Evolutionary conservation across 2,888 invertebrate species (phyloP).

Genomic region (Sipunculus nudus): DNA sequence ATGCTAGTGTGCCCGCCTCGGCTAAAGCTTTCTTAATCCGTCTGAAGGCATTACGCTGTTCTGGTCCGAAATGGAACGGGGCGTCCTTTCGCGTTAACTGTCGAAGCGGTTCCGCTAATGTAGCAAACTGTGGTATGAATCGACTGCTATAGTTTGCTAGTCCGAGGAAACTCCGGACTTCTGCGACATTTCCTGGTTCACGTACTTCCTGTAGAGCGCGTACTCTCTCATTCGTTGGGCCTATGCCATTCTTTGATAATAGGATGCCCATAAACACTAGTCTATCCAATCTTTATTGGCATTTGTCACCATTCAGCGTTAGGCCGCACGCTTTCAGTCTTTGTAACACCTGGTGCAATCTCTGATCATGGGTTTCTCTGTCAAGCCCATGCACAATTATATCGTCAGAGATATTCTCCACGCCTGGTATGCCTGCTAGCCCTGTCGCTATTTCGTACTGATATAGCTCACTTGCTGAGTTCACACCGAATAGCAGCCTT

Average conservation of each 20-base stretch:
- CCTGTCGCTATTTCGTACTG: not conserved
- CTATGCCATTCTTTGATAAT: not conserved
- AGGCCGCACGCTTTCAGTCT: no score
- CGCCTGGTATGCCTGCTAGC: not conserved
- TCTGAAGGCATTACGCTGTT: not conserved
- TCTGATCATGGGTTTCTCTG: not conserved
- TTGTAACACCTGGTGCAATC: not conserved
- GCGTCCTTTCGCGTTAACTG: not conserved
- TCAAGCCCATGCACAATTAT: not conserved
- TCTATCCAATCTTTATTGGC: no score
- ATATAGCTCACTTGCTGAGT: not conserved
- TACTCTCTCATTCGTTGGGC: not conserved
- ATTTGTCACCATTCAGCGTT: no score
- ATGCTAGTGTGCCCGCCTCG: not conserved
- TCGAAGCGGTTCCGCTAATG: not conserved
- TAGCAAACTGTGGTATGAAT: constrained; percentile 2
- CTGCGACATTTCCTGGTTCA: not conserved
- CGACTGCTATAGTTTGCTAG: not conserved
- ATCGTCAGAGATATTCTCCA: not conserved
- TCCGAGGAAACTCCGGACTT: constrained; percentile 1
- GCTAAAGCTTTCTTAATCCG: not conserved
- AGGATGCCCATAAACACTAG: no score
- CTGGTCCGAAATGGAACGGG: not conserved
- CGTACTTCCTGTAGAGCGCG: not conserved
- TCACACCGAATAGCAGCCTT: not conserved